Evolutionary conservation across 2,113 vertebrate genomes (phyloP).

Genomic region (Gorilla gorilla): DNA sequence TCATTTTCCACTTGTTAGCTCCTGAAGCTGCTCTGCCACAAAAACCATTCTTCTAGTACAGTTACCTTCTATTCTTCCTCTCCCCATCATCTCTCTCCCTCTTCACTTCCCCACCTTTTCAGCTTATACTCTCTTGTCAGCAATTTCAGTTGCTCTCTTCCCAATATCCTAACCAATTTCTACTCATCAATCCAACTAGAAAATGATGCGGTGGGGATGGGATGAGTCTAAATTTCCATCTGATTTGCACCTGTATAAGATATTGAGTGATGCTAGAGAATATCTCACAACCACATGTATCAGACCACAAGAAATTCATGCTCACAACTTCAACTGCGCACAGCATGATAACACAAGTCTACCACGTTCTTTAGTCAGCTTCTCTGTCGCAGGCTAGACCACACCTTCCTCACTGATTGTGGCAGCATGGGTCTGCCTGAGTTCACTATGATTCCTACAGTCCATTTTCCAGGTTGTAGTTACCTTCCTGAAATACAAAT

Average conservation of each 20-base stretch:
- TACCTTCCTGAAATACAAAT: neutral
- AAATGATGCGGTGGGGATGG: neutral
- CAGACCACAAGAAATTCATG: accelerated
- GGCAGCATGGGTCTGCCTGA: neutral
- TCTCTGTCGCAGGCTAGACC: neutral
- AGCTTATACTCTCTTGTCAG: neutral
- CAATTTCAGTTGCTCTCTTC: neutral
- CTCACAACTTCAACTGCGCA: neutral
- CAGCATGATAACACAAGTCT: too few relatives aligned
- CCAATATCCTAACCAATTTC: neutral
- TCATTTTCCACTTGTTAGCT: neutral
- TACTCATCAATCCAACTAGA: neutral
- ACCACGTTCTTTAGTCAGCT: neutral
- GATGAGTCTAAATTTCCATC: neutral
- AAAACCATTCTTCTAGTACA: neutral
- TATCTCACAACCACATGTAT: neutral
- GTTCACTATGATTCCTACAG: neutral
- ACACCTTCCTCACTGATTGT: too few relatives aligned
- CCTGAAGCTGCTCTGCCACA: neutral
- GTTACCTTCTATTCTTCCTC: neutral
- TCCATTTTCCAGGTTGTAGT: neutral
- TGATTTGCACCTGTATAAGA: neutral
- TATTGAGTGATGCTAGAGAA: neutral
- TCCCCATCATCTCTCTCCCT: neutral
- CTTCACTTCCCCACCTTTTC: neutral